Evolutionary conservation across 2,888 invertebrate species (phyloP), one percentile per base, ranked within the genome.

Genomic region (Apoda limacodes): DNA sequence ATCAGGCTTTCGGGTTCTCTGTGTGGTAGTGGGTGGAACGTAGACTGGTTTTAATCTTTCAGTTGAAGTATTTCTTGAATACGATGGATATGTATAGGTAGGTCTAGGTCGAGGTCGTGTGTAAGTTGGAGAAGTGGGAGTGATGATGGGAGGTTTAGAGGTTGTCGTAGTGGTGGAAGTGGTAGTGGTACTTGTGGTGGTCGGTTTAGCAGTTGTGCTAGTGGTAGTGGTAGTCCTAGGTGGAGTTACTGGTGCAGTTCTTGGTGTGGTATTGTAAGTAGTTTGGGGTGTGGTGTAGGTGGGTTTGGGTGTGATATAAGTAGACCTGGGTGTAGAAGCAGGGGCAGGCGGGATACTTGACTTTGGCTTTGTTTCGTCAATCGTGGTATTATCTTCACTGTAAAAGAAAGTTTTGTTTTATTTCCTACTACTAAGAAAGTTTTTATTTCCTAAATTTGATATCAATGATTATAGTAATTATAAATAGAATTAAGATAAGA

Each of bases 371-470:
- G 12, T 43, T 9, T 31, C 42, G 24, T 33, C 37, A 15, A 35
- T 42, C 9, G 61, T 56, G 35, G 49, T 32, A 34, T 55, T 58
- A 5, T 60, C 65, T 42, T 68, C 68, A 7, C 68, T 68, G 52
- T 19, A 34, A 36, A 22, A n/a, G n/a, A n/a, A n/a, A n/a, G n/a
- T n/a, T n/a, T n/a, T n/a, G n/a, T n/a, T n/a, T n/a, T n/a, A n/a
- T n/a, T n/a, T n/a, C n/a, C n/a, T n/a, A n/a, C n/a, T n/a, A n/a
- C n/a, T n/a, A n/a, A n/a, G n/a, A n/a, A n/a, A n/a, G n/a, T n/a
- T n/a, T n/a, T n/a, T n/a, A n/a, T n/a, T n/a, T n/a, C n/a, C n/a
- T n/a, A n/a, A n/a, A n/a, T n/a, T n/a, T n/a, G n/a, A n/a, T n/a
- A n/a, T n/a, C n/a, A n/a, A n/a, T n/a, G n/a, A n/a, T n/a, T n/a